A percentile compares a stretch with the other conserved stretches of the same genome.
Conservation (phyloP, 2,888 invertebrate species). For the Lithophane socia region DNA sequence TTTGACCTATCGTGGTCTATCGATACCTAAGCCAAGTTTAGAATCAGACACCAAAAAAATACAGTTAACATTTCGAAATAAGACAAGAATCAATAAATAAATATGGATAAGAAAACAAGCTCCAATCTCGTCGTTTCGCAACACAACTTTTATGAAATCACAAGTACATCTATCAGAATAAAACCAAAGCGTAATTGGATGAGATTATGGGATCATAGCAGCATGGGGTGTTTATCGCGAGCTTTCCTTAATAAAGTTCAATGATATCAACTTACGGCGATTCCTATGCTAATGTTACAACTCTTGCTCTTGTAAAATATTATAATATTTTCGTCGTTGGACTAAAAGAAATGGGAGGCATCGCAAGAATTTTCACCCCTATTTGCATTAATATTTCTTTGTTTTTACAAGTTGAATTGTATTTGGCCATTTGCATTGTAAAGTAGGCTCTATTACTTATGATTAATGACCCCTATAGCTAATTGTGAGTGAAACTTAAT, state of each 20-base stretch:
- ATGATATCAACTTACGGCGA: slow-evolving; percentile 78
- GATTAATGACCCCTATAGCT: slow-evolving; percentile 12
- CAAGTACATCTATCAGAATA: slow-evolving; percentile 59
- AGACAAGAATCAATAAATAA: slow-evolving; percentile 26
- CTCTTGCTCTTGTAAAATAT: slow-evolving; percentile 85
- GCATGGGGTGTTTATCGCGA: slow-evolving; percentile 81
- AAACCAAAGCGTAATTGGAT: slow-evolving; percentile 72
- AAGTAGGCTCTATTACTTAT: slow-evolving; percentile 28
- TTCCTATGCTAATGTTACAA: slow-evolving; percentile 86
- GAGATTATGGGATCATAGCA: slow-evolving; percentile 70
- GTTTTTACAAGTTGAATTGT: slow-evolving; percentile 55
- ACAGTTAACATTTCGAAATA: background rate
- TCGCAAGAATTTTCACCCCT: slow-evolving; percentile 79
- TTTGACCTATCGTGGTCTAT: slow-evolving; percentile 6
- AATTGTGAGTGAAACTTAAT: slow-evolving; percentile 21
- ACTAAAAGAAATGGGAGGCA: slow-evolving; percentile 76
- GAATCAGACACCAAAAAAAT: slow-evolving; percentile 15
- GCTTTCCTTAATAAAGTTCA: slow-evolving; percentile 81
- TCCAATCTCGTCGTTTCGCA: slow-evolving; percentile 29
- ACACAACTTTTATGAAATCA: slow-evolving; percentile 46
- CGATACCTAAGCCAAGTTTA: slow-evolving; percentile 5
- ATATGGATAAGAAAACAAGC: slow-evolving; percentile 29
- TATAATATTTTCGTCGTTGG: slow-evolving; percentile 77
- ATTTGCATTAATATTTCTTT: slow-evolving; percentile 75
- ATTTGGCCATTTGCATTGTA: slow-evolving; percentile 50